These are phyloP conservation scores for Cassiopea xamachana DNA, from an alignment of 30 jellyfish, hydroid and myxozoan genomes.

Conservation along the genomic window DNA sequence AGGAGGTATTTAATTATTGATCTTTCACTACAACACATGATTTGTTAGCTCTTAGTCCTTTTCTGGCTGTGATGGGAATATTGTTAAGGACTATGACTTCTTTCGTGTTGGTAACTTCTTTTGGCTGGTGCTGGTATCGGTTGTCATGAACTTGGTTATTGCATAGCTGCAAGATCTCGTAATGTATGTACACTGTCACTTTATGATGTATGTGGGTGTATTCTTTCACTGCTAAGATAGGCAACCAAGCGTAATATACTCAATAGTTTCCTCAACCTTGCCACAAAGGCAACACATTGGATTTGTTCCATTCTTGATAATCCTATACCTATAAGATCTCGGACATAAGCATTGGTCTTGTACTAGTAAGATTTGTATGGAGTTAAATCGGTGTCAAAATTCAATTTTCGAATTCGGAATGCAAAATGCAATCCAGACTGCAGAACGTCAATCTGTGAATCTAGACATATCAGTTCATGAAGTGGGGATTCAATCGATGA, in stretches of 20 bases:
- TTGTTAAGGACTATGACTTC: background rate
- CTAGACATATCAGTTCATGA: too few relatives aligned
- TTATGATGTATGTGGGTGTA: background rate
- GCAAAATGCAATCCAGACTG: background rate
- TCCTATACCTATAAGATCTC: background rate
- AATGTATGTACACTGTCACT: background rate
- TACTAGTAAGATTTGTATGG: background rate
- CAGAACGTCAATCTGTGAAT: background rate
- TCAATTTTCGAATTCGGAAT: too few relatives aligned
- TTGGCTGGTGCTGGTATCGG: background rate
- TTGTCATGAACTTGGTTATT: background rate
- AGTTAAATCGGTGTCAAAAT: too few relatives aligned
- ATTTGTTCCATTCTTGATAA: background rate
- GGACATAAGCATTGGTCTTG: background rate
- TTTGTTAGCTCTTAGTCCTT: conserved; percentile 6
- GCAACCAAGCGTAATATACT: background rate
- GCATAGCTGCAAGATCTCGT: background rate
- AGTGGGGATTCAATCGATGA: too few relatives aligned
- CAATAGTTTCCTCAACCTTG: background rate
- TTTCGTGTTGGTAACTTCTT: background rate
- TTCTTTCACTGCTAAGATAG: background rate
- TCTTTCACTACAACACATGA: background rate
- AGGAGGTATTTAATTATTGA: background rate
- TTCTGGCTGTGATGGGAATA: background rate
- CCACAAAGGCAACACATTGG: background rate